Conservation (phyloP, 30 jellyfish, hydroid and myxozoan species). For the Mastigias papua region DNA sequence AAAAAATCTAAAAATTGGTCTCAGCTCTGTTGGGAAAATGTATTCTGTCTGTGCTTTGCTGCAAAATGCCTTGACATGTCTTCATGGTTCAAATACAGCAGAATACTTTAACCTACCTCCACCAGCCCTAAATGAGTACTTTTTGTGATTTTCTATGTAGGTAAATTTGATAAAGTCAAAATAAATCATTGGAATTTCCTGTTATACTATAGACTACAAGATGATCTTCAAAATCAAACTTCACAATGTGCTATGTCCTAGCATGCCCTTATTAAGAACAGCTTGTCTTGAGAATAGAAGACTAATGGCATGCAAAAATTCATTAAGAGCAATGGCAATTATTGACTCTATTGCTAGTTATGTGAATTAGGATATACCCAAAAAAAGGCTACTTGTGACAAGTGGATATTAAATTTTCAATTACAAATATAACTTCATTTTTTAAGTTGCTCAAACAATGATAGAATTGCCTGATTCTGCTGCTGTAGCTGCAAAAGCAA, state of each 20-base stretch:
- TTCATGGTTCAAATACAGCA: conserved; percentile 73
- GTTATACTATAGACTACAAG: not conserved
- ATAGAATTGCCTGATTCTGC: not conserved
- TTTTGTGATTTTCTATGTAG: conserved; percentile 6
- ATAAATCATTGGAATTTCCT: not conserved
- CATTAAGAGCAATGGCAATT: not conserved
- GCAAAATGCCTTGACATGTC: conserved; percentile 70
- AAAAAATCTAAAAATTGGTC: conserved; percentile 66
- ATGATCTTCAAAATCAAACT: not conserved
- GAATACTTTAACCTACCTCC: conserved; percentile 63
- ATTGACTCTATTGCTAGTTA: not conserved
- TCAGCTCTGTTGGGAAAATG: conserved; percentile 72
- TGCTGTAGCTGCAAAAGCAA: not conserved
- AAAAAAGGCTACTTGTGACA: not conserved
- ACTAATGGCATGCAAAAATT: not conserved
- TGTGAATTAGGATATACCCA: not conserved
- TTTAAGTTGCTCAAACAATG: not conserved
- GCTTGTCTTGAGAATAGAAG: not conserved
- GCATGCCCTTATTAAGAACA: not conserved
- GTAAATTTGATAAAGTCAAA: not conserved
- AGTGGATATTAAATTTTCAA: not conserved
- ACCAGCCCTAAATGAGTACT: conserved; percentile 57
- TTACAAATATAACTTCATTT: not conserved
- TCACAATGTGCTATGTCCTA: not conserved
- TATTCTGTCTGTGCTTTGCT: conserved; percentile 64